Evolutionary conservation across 2,888 invertebrate genomes (phyloP), one percentile per base, ranked within the genome.

Genomic region (Tupiocoris notatus): DNA sequence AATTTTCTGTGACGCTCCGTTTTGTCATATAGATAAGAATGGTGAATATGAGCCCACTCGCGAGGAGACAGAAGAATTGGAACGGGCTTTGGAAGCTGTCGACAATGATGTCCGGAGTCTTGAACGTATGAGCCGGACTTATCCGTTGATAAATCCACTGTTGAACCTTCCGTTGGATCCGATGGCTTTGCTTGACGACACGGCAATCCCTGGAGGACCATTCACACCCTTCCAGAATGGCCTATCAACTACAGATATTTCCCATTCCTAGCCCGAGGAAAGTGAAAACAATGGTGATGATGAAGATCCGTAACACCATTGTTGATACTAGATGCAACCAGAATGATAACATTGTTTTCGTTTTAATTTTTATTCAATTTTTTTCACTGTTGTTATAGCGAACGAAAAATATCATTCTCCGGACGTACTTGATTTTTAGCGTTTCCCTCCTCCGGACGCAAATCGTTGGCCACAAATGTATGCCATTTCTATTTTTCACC

Each of bases 31-130:
- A 89, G 89, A 89, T 83, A 89, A 89, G 83, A 90, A 90, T 83
- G 90, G 90, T n/a, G 89, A 89, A 79, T 89, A 89, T 81, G 88
- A 89, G 81, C 90, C 90, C 56, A 88, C 90, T 66, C 88, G 89
- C 83, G 94, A 93, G 82, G 95, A 95, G 84, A 91, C 93, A 54
- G 94, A 95, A 80, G 95, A 95, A 83, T 85, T 95, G 81, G 94
- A 95, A 83, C 89, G 94, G 77, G 95, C 94, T 7, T 85, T 95
- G 79, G 92, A 91, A 81, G 90, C 90, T 65, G 92, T 92, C 62
- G 91, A 91, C 82, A 80, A 81, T 62, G 81, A 81, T 54, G 81
- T 81, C 20, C 88, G 90, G 83, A 89, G 89, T 77, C 84, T 91
- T 81, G 90, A 91, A 83, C 89, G 90, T 84, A 85, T 89, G 84